These are phyloP conservation scores for Gisinianus flammeolus DNA, from an alignment of 2,888 invertebrate genomes.

Conservation along the genomic window DNA sequence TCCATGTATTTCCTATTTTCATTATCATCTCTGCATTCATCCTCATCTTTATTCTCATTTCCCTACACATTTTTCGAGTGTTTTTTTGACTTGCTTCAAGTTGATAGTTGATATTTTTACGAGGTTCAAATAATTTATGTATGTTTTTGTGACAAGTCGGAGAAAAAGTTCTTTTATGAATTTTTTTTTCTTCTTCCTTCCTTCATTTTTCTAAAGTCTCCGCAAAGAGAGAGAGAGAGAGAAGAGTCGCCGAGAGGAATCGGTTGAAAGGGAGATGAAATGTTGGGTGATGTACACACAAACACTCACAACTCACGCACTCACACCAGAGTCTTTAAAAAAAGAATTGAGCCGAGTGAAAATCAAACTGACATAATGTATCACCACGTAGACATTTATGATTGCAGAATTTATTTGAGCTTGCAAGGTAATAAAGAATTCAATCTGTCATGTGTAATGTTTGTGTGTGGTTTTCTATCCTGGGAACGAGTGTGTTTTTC, in stretches of 20 bases:
- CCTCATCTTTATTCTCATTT: too few relatives aligned
- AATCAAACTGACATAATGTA: slow-evolving; percentile 40
- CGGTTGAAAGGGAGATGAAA: background rate
- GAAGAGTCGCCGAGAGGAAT: too few relatives aligned
- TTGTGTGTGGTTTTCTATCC: slow-evolving; percentile 8
- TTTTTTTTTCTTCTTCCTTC: too few relatives aligned
- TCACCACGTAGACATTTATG: slow-evolving; percentile 40
- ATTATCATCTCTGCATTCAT: too few relatives aligned
- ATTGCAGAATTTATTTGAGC: slow-evolving; percentile 33
- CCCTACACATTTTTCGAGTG: too few relatives aligned
- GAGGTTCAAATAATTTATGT: slow-evolving; percentile 32
- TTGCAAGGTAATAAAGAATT: slow-evolving; percentile 39
- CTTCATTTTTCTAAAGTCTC: background rate
- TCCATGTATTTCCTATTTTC: too few relatives aligned
- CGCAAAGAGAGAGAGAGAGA: background rate
- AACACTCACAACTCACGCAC: background rate
- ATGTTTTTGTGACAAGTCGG: slow-evolving; percentile 18
- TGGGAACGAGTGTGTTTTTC: slow-evolving; percentile 16
- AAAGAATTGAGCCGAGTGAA: slow-evolving; percentile 5
- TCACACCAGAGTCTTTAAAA: background rate
- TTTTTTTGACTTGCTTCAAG: too few relatives aligned
- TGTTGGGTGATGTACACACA: background rate
- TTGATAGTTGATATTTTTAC: slow-evolving; percentile 13
- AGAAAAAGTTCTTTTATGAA: slow-evolving; percentile 32
- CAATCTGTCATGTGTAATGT: slow-evolving; percentile 34